Conservation (phyloP, 1,140 invertebrate genomes). For the Orchestia grillus region DNA sequence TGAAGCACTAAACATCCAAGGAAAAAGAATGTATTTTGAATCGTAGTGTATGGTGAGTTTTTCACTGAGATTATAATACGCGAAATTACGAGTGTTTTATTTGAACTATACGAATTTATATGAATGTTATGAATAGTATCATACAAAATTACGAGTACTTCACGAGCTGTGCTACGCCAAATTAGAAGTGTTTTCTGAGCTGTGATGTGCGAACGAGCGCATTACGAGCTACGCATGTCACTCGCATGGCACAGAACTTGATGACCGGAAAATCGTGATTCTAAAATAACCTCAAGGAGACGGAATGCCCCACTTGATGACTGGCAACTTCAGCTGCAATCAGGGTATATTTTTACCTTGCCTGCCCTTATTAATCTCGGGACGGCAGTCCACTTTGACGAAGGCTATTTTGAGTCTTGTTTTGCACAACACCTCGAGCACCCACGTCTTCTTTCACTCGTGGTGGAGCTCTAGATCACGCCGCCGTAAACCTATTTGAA, state of each 20-base stretch:
- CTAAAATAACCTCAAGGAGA: neutral
- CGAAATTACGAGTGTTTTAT: no score
- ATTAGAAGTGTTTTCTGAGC: no score
- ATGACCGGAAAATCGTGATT: no score
- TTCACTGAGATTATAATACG: no score
- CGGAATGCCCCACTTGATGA: neutral
- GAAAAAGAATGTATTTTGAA: neutral
- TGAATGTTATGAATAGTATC: no score
- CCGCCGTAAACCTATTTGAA: neutral
- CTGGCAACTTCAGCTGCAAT: neutral
- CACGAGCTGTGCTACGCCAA: no score
- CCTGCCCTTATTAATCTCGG: neutral
- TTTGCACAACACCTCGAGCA: neutral
- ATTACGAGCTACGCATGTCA: no score
- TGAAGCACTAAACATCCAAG: neutral
- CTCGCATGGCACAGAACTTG: no score
- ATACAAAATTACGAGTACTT: no score
- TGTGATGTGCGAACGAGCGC: no score
- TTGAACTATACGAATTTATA: no score
- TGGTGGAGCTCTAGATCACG: neutral
- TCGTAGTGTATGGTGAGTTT: neutral
- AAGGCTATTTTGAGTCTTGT: neutral
- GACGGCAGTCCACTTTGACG: neutral
- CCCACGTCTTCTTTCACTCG: neutral
- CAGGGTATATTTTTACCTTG: neutral